phyloP scores from a whole-genome alignment of 2,113 vertebrate species.

The Oryzias curvinotus region DNA sequence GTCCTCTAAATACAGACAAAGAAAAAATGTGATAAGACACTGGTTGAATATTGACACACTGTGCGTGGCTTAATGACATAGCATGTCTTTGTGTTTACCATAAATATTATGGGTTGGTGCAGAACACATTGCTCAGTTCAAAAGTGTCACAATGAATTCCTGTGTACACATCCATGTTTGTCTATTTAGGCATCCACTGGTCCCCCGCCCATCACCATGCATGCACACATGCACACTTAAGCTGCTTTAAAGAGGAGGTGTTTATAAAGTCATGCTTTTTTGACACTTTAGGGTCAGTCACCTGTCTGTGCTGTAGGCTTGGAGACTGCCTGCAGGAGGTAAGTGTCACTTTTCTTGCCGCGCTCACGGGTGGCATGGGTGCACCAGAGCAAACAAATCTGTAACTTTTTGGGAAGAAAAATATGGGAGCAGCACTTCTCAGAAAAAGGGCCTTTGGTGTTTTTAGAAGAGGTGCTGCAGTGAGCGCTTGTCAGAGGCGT shows the following conservation, averaged over 20 bases:
- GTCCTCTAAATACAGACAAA: constrained; percentile 69
- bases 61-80: constrained; percentile 56
- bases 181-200: constrained; percentile 30
- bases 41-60: constrained; percentile 63
- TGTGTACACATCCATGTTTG: constrained; percentile 10
- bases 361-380: constrained; percentile 1
- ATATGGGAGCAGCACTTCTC: constrained; percentile 10
- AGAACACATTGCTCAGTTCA: constrained; percentile 36
- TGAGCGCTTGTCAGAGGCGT: background rate
- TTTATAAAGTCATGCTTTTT: constrained; percentile 64
- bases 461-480: constrained; percentile 2
- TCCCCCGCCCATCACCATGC: constrained; percentile 46
- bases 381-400: constrained; percentile 11
- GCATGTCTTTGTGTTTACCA: constrained; percentile 70
- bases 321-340: constrained; percentile 56
- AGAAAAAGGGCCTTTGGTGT: background rate
- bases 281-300: constrained; percentile 44
- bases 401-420: constrained; percentile 13
- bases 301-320: constrained; percentile 34
- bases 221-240: constrained; percentile 21
- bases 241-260: constrained; percentile 47
- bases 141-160: constrained; percentile 25
- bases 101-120: constrained; percentile 78
- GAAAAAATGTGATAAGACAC: constrained; percentile 70
- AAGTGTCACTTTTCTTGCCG: constrained; percentile 38